phyloP scores from a whole-genome alignment of 2,113 vertebrate species.

The Carettochelys insculpta region DNA sequence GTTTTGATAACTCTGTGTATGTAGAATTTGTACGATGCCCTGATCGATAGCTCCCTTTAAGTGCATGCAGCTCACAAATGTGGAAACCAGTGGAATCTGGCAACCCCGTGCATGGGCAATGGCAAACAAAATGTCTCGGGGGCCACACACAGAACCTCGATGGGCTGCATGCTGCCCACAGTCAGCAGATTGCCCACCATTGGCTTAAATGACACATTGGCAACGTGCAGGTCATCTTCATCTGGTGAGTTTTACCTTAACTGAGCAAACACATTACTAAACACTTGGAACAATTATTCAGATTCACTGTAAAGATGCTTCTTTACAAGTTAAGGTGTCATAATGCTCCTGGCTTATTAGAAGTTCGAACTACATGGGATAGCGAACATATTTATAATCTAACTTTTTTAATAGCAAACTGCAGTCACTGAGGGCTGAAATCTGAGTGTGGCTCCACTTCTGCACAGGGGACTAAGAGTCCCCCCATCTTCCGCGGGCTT shows the following conservation, averaged over 20 bases:
- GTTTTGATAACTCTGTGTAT: too few species aligned
- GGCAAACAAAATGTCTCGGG: too few species aligned
- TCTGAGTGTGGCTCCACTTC: fast-evolving
- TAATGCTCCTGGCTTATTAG: neutral
- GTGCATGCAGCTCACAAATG: too few species aligned
- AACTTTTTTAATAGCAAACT: neutral
- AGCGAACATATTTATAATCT: neutral
- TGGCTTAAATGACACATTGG: neutral
- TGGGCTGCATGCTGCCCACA: too few species aligned
- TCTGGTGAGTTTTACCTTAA: neutral
- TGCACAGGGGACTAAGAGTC: neutral
- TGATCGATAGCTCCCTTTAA: too few species aligned
- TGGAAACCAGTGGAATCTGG: too few species aligned
- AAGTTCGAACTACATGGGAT: neutral
- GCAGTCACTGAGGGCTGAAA: neutral
- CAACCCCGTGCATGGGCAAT: too few species aligned
- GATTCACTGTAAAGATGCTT: neutral
- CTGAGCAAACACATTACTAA: neutral
- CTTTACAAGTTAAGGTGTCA: neutral
- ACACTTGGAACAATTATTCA: neutral
- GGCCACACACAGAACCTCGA: too few species aligned
- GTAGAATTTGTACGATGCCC: too few species aligned
- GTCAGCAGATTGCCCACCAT: too few species aligned
- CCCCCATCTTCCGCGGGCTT: neutral
- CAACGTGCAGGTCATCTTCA: fast-evolving